A percentile compares a stretch with the other conserved stretches of the same genome.
Conservation (phyloP, 2,888 invertebrate species). For the Callosobruchus maculatus region DNA sequence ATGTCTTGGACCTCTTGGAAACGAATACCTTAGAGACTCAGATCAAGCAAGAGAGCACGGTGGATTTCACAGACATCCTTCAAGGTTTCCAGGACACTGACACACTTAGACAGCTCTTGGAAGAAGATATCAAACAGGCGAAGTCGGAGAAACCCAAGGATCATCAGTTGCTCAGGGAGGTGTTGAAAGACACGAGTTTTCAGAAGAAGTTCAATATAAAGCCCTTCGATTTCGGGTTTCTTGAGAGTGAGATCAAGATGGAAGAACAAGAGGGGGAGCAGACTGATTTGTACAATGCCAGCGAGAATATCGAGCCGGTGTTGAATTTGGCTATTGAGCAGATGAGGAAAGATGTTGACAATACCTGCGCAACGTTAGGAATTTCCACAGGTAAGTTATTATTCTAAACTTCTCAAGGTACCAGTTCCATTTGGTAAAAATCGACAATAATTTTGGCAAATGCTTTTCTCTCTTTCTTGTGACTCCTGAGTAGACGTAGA, state of each 20-base stretch:
- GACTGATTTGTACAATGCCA: conserved; percentile 52
- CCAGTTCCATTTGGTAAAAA: no score
- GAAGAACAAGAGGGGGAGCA: conserved; percentile 57
- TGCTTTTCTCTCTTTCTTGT: no score
- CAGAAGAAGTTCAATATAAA: conserved; percentile 79
- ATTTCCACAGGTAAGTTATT: conserved; percentile 73
- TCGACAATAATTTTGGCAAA: no score
- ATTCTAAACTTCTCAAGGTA: no score
- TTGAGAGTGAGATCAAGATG: conserved; percentile 60
- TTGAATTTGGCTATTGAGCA: conserved; percentile 83
- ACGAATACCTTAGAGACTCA: conserved; percentile 36
- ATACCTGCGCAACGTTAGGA: conserved; percentile 78
- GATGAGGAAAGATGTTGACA: conserved; percentile 80
- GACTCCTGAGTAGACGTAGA: no score
- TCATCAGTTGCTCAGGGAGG: conserved; percentile 76
- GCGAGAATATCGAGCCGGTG: conserved; percentile 78
- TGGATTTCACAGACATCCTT: conserved; percentile 60
- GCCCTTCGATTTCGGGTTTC: conserved; percentile 66
- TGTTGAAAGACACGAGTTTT: conserved; percentile 78
- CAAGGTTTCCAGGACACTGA: conserved; percentile 52
- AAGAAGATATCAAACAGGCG: conserved; percentile 31
- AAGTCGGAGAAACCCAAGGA: conserved; percentile 53
- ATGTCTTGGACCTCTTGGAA: conserved; percentile 38
- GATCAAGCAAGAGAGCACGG: conserved; percentile 58
- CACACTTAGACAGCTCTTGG: conserved; percentile 33